Evolutionary conservation across 2,797 vertebrate species (phyloP).

Genomic region (Pelodytes ibericus): DNA sequence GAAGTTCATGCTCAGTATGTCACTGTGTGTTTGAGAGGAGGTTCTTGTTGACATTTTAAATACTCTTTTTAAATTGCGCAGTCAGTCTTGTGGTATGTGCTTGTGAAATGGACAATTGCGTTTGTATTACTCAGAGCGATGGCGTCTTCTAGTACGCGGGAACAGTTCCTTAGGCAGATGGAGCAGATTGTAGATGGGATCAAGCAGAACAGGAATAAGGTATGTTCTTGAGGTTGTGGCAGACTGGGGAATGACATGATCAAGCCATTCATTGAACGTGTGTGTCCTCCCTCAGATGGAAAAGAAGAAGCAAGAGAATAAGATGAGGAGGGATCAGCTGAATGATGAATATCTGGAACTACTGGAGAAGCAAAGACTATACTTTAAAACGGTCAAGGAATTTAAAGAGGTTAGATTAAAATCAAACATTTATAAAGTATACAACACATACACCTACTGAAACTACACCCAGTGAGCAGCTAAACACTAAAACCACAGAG

Average conservation of each 20-base stretch:
- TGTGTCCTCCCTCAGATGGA: conserved; percentile 81
- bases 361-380: conserved; percentile 93
- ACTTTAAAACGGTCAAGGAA: conserved; percentile 98
- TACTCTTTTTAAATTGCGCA: too few relatives aligned
- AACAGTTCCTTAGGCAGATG: conserved; percentile 97
- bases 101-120: too few relatives aligned
- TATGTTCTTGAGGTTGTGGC: conserved; percentile 52
- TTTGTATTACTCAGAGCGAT: conserved; percentile 81
- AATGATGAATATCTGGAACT: conserved; percentile 96
- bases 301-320: conserved; percentile 98
- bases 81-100: too few relatives aligned
- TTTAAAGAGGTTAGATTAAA: conserved; percentile 91
- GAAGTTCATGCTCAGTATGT: too few relatives aligned
- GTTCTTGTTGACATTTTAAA: too few relatives aligned
- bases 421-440: too few relatives aligned
- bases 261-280: not conserved
- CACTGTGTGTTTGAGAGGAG: too few relatives aligned
- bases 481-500: too few relatives aligned
- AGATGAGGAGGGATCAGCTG: conserved; percentile 96
- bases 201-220: conserved; percentile 95
- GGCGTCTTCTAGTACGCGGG: conserved; percentile 88
- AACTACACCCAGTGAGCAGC: too few relatives aligned
- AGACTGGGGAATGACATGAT: not conserved
- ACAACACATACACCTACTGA: too few relatives aligned
- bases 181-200: conserved; percentile 98